phyloP scores from a whole-genome alignment of 2,888 invertebrate species.

The Platycheirus albimanus region DNA sequence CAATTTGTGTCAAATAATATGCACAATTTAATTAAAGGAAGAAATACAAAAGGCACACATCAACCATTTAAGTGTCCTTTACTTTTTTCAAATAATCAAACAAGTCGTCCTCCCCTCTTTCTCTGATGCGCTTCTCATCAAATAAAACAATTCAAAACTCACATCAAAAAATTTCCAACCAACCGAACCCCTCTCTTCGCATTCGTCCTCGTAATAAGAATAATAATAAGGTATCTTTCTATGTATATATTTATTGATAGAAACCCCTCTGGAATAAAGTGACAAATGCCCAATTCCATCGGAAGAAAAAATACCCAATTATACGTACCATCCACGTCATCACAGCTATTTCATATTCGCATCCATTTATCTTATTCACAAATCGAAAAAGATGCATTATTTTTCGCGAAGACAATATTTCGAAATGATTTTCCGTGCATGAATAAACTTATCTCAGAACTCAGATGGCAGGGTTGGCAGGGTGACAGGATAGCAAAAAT shows the following conservation, averaged over 20 bases:
- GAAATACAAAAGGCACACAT: neutral
- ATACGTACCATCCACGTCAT: slow-evolving; percentile 26
- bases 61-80: too few species aligned
- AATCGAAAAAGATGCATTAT: slow-evolving; percentile 68
- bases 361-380: slow-evolving; percentile 69
- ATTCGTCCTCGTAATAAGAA: neutral
- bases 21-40: too few species aligned
- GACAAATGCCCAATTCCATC: slow-evolving; percentile 63
- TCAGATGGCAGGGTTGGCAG: slow-evolving; percentile 28
- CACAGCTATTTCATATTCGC: slow-evolving; percentile 19
- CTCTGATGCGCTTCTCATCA: neutral
- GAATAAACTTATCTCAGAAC: slow-evolving; percentile 31
- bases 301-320: slow-evolving; percentile 42
- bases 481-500: slow-evolving; percentile 7
- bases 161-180: neutral
- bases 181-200: too few species aligned
- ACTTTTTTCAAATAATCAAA: neutral
- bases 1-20: too few species aligned
- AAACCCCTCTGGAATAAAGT: slow-evolving; percentile 22
- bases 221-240: too few species aligned
- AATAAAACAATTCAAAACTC: neutral
- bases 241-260: neutral
- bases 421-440: slow-evolving; percentile 55
- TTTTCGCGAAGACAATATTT: slow-evolving; percentile 49
- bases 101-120: neutral